Base-by-base conservation (phyloP, 2,113 vertebrate species). In the Pseudopodoces humilis region DNA sequence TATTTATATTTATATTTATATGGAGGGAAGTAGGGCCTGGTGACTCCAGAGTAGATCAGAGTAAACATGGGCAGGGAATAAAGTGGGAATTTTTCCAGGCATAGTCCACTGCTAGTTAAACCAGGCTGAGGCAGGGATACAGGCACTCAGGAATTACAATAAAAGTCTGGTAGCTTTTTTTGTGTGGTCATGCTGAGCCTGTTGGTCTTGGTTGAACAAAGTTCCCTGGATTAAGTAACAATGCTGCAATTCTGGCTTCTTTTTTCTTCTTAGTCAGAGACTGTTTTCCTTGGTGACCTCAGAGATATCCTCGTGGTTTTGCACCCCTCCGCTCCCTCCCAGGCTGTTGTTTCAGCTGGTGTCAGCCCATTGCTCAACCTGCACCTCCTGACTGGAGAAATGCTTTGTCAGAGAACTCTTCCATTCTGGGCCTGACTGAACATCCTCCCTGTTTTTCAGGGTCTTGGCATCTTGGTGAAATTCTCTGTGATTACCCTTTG, bases 351-450 rank as follows among this genome's bases (percentile, higher is more conserved):
- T 90, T 80, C 35, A 90, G 90, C 94, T 96, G 94, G 82, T 74
- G 76, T 92, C 95, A 95, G 90, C 85, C 67, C 41, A 6, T 96
- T 96, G 92, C 95, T 96, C 95, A 97, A 93, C 27, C 63, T 28
- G 47, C 46, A 74, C 47, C 92, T 92, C 88, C 86, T 96, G 92
- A 94, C 92, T 64, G 35, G 10, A 93, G 58, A 85, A 71, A 16
- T 7, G 68, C 83, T 92, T 72, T 33, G 85, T 64, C 83, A 75
- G 58, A 71, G 74, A 39, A 28, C 83, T 39, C 23, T 39, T 52
- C 46, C 62, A 63, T 68, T 65, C 30, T 22, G 31, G 31, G 59
- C 19, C 24, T 59, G 63, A 11, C 58, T 80, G 35, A 69, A 50
- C 43, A 58, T n/a, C 84, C 44, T 75, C 27, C 43, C 63, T 70